These are phyloP conservation scores for Sapayoa aenigma DNA, from an alignment of 2,113 vertebrate genomes.

Conservation along the genomic window DNA sequence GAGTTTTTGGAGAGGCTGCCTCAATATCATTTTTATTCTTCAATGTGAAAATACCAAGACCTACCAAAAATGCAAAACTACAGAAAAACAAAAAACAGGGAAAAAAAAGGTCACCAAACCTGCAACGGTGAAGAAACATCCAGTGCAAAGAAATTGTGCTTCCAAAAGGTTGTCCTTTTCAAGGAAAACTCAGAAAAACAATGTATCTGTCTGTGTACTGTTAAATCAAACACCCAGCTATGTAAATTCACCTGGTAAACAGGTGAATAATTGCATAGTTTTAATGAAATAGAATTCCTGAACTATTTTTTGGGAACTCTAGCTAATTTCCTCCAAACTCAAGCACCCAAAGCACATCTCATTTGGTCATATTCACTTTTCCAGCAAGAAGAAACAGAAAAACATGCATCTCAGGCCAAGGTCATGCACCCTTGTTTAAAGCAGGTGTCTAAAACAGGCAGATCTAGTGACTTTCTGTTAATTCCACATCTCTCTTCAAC, in stretches of 20 bases:
- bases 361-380: not conserved
- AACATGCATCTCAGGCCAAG: not conserved
- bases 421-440: not conserved
- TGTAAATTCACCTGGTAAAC: not conserved
- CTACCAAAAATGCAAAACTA: not conserved
- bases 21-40: not conserved
- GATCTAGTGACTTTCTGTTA: not conserved
- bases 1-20: not conserved
- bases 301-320: not conserved
- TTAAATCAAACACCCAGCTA: not conserved
- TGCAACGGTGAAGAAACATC: not conserved
- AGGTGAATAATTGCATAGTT: not conserved
- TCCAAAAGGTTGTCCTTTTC: not conserved
- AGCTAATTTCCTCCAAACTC: not conserved
- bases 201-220: not conserved
- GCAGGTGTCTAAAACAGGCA: not conserved
- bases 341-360: not conserved
- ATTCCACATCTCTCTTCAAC: not conserved
- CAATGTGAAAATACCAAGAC: not conserved
- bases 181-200: not conserved
- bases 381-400: not conserved
- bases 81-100: not conserved
- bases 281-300: not conserved
- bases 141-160: not conserved
- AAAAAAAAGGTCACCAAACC: not conserved